Base-by-base conservation (phyloP, 2,888 invertebrate genomes). In the Acronicta leporina region DNA sequence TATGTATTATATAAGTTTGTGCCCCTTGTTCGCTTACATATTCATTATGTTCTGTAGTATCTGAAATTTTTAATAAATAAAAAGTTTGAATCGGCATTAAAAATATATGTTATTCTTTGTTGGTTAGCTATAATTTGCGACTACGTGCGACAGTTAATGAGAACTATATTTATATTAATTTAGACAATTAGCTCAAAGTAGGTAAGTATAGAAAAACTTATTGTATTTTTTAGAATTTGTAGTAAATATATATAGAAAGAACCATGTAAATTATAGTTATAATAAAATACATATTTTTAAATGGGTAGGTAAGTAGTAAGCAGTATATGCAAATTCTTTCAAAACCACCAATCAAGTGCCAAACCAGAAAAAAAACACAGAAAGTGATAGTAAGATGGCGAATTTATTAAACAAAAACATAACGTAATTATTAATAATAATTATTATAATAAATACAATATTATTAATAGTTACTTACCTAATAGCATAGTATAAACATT, bases 21-120 rank as follows among this genome's bases (percentile, higher is more conserved):
- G 53, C 55, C 78, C 61, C 60, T 46, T 60, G 47, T 68, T 77
- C 56, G 72, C 73, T 68, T 72, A 86, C 83, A 71, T 84, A 85
- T 86, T 86, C 84, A 85, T 82, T 55, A 85, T 75, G 79, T 77
- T 79, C 81, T 83, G 79, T 60, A 85, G 72, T 61, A 85, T 82
- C 85, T 86, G 86, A 83, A 81, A 81, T 68, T 60, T 74, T 75
- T 50, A 79, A 75, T 67, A 75, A 76, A 75, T 63, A 68, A 60
- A 45, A 56, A 30, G 50, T 74, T 70, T 51, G 15, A 59, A 52
- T 53, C 15, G 4, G 33, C 11, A 45, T 27, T 33, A 38, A 38
- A 7, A 35, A 38, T n/a, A 6, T n/a, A 38, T 38, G 38, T 38
- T n/a, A 38, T 1, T 11, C 6, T 13, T 35, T 13, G 13, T n/a